phyloP scores from a whole-genome alignment of 2,888 invertebrate genomes.

The Hyles lineata region DNA sequence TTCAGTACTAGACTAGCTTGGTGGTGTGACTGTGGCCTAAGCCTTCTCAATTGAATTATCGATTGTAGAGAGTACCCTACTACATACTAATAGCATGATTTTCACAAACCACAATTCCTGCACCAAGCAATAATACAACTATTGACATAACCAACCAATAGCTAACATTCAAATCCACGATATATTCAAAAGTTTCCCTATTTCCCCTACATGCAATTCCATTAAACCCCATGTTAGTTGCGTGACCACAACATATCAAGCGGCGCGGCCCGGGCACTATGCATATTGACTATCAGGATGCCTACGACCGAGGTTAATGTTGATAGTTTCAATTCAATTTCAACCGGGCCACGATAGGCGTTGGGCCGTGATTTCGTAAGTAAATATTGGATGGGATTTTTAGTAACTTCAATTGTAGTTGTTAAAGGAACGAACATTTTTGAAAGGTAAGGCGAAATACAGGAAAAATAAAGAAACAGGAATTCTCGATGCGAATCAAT shows the following conservation, averaged over 20 bases:
- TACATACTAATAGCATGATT: too few species aligned
- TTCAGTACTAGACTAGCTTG: too few species aligned
- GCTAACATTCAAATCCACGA: background rate
- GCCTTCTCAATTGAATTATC: too few species aligned
- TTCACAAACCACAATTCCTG: too few species aligned
- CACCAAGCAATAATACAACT: too few species aligned
- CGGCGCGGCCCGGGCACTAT: background rate
- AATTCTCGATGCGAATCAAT: too few species aligned
- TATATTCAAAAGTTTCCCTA: too few species aligned
- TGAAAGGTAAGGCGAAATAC: too few species aligned
- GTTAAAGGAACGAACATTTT: background rate
- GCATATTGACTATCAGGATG: background rate
- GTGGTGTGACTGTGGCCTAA: too few species aligned
- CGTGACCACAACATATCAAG: background rate
- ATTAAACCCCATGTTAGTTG: background rate
- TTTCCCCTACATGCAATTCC: background rate
- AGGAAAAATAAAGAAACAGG: too few species aligned
- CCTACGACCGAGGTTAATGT: background rate
- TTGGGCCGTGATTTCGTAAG: background rate
- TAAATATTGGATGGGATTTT: background rate
- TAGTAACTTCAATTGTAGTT: background rate
- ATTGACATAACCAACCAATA: too few species aligned
- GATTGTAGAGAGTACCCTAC: too few species aligned
- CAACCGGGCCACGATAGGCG: background rate
- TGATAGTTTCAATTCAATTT: conserved; percentile 1